Base-by-base conservation (phyloP, 2,113 vertebrate species). In the Aramus guarauna region DNA sequence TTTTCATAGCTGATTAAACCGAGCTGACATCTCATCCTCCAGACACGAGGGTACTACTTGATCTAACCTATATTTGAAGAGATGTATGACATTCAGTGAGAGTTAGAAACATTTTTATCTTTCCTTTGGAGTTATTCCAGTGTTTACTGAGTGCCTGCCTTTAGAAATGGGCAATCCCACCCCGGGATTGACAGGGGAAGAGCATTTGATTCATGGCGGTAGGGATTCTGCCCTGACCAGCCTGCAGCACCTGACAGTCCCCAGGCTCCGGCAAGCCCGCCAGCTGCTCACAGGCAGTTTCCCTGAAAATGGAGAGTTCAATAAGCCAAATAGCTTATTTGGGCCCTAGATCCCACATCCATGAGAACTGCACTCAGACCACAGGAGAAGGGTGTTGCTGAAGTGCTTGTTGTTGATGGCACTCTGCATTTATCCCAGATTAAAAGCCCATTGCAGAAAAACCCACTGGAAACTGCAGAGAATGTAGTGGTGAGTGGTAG, bases 41-140 rank as follows among this genome's bases (percentile, higher is more conserved):
- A 62, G 82, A 88, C n/a, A 66, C 1, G 1, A 82, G 26, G 5
- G 2, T 71, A 18, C 39, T 88, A 45, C 60, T 94, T 83, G 23
- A 72, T 76, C 53, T 94, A 88, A 89, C 78, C 36, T 91, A 21
- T 37, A 83, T 93, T 43, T 88, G 88, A 94, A 92, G 41, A 82
- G 26, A 67, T 50, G 6, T 60, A 15, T 82, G 62, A 69, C 2
- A 2, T 92, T 73, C 58, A 55, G 37, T n/a, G 53, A 93, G 58
- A 88, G 12, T 30, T 69, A 63, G 41, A 36, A 82, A 85, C 32
- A 64, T 63, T 23, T 63, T 82, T 90, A 30, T 45, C 34, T 34
- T 37, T 94, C 60, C 39, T 95, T 73, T 84, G 73, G 90, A 72
- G 34, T 45, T 62, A 48, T 10, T 67, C 62, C 48, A 64, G 39